phyloP scores from a whole-genome alignment of 2,888 invertebrate species.

The Caenorhabditis plicata region DNA sequence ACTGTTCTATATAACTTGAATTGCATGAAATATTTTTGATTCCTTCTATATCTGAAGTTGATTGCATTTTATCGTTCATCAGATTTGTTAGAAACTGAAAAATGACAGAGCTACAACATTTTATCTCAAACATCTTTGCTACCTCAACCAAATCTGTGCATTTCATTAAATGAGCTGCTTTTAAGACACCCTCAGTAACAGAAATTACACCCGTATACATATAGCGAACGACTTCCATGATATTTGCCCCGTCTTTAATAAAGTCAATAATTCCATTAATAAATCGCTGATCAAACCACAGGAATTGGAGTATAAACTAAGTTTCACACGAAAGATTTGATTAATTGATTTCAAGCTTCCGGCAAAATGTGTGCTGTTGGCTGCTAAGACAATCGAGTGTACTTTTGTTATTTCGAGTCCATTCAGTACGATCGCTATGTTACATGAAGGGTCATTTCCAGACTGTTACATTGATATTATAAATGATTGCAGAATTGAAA shows the following conservation, averaged over 20 bases:
- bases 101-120: not conserved
- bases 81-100: not conserved
- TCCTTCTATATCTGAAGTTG: too few relatives aligned
- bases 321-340: too few relatives aligned
- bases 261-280: not conserved
- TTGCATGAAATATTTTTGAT: too few relatives aligned
- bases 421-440: not conserved
- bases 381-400: not conserved
- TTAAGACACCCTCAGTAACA: not conserved
- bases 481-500: not conserved
- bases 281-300: not conserved
- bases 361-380: not conserved
- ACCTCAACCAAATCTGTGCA: not conserved
- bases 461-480: not conserved
- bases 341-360: not conserved
- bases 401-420: not conserved
- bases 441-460: not conserved
- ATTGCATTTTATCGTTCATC: not conserved
- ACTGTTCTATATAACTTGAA: too few relatives aligned
- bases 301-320: not conserved
- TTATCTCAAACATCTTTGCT: not conserved
- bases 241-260: not conserved
- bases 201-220: not conserved
- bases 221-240: not conserved
- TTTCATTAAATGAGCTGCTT: not conserved